These are phyloP conservation scores for Hippolais icterina DNA, from an alignment of 2,113 vertebrate genomes.

Conservation along the genomic window DNA sequence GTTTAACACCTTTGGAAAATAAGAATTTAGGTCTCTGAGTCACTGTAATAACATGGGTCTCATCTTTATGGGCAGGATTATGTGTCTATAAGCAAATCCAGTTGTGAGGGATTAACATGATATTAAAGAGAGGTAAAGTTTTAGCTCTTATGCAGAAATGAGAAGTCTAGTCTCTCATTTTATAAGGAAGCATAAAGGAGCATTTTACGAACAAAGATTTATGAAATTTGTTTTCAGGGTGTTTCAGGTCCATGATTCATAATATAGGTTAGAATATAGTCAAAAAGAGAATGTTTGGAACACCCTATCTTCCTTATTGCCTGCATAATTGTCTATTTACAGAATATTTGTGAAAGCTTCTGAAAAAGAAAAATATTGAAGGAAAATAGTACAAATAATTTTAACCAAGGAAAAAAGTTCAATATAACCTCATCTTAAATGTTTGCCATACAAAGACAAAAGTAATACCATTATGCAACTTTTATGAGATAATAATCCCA, in stretches of 20 bases:
- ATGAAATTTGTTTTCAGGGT: not conserved
- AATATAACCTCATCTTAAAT: not conserved
- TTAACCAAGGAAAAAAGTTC: not conserved
- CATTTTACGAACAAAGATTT: not conserved
- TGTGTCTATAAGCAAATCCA: not conserved
- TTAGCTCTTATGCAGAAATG: not conserved
- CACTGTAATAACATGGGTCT: not conserved
- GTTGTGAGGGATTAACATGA: not conserved
- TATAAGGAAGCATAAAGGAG: no score
- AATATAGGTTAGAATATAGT: not conserved
- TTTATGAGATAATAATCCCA: not conserved
- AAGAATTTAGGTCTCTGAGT: not conserved
- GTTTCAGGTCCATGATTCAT: not conserved
- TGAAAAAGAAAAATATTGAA: not conserved
- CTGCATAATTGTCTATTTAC: not conserved
- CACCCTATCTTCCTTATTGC: not conserved
- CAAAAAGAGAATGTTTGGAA: not conserved
- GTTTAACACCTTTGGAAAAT: not conserved
- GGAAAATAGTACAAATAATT: not conserved
- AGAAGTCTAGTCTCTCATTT: not conserved
- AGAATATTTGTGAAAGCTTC: not conserved
- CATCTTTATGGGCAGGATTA: not conserved
- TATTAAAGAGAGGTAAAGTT: not conserved
- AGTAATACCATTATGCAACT: not conserved
- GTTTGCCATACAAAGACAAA: not conserved